Evolutionary conservation across 2,888 invertebrate species (phyloP).

Genomic region (Epinotia demarniana): DNA sequence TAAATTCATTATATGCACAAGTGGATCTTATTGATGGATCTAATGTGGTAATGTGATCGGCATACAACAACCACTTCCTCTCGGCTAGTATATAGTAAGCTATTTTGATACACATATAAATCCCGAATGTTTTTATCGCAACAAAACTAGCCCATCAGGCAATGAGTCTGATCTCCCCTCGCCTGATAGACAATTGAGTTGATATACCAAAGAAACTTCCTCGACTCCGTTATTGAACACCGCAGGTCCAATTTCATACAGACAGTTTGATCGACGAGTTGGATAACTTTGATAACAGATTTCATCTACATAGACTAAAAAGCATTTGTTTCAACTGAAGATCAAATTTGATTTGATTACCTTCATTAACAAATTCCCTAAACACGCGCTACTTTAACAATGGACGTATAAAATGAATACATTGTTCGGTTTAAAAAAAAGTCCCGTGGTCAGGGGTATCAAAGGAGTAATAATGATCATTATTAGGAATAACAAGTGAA

Average conservation of each 20-base stretch:
- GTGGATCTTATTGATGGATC: too few species aligned
- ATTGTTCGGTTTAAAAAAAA: too few species aligned
- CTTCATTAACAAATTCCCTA: neutral
- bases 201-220: slow-evolving; percentile 24
- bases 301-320: neutral
- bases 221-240: slow-evolving; percentile 27
- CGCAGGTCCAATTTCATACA: slow-evolving; percentile 20
- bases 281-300: slow-evolving; percentile 18
- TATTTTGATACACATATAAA: too few species aligned
- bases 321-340: neutral
- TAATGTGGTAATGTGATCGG: too few species aligned
- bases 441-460: too few species aligned
- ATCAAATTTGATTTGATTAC: neutral
- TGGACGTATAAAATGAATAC: too few species aligned
- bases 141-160: neutral
- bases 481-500: too few species aligned
- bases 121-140: neutral
- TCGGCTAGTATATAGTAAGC: too few species aligned
- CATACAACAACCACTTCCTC: too few species aligned
- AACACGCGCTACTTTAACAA: neutral
- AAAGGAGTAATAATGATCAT: too few species aligned
- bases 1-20: too few species aligned
- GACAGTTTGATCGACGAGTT: slow-evolving; percentile 33
- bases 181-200: slow-evolving; percentile 11
- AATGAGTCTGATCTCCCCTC: slow-evolving; percentile 2